Evolutionary conservation across 2,113 vertebrate species (phyloP), one percentile per base, ranked within the genome.

Genomic region (Varanus komodoensis): DNA sequence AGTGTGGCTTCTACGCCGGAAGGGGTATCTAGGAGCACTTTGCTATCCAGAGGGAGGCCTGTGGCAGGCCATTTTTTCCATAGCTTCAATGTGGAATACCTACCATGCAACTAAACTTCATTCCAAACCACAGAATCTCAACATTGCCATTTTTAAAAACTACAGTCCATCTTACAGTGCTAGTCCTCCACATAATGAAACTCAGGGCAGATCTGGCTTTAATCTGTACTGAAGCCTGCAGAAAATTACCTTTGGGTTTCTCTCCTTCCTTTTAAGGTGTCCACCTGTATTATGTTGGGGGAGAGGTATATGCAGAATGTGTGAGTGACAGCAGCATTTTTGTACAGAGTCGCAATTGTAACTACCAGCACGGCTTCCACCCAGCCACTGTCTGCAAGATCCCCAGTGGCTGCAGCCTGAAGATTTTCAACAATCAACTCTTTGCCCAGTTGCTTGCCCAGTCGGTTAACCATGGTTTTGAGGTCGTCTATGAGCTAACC

Each of bases 401-500:
- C 95, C 99, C 99, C 92, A 99, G 99, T 2, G 99, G 99, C 95
- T 99, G 99, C 97, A 99, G 99, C 97, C 98, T 99, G 80, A 99
- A 99, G 97, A 98, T 99, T 96, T 99, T 99, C 96, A 99, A 99
- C 97, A 99, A 99, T 97, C 99, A 99, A 96, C 98, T 99, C 91
- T 99, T 99, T 0, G 99, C 99, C 8, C 99, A 99, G 97, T 97
- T 99, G 87, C 98, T 99, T 0, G 98, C 99, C 1, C 99, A 99
- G 96, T 99, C 99, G 0, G 99, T 99, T 52, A 99, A 98, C 95
- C 99, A 99, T 0, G 99, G 99, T 83, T 99, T 99, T 1, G 99
- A 99, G 95, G 99, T 99, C 12, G 99, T 99, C 7, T 99, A 99
- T 48, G 99, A 99, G 95, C 96, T 99, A 89, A 99, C 99, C 1